Conservation (phyloP, 2,113 vertebrate genomes). For the Numida meleagris region DNA sequence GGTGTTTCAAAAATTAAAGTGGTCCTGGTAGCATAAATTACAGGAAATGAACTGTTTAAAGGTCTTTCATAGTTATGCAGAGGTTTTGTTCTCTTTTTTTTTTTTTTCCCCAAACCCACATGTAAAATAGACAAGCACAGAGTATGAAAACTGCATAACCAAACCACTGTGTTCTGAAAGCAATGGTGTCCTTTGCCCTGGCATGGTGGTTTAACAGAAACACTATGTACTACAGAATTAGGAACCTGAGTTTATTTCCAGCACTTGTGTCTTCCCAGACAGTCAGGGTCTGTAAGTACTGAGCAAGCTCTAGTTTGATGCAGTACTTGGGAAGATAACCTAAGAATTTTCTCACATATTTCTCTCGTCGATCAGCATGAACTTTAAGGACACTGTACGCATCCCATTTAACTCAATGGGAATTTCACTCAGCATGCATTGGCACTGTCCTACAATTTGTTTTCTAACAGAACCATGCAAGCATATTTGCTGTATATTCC, state of each 20-base stretch:
- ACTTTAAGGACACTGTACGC: not conserved
- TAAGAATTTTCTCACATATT: conserved; percentile 29
- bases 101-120: not conserved
- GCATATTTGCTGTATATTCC: not conserved
- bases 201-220: not conserved
- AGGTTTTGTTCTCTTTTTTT: not conserved
- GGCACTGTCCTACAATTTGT: not conserved
- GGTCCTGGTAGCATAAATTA: not conserved
- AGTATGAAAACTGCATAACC: not conserved
- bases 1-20: not conserved
- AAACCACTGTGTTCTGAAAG: not conserved
- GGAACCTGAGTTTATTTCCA: not conserved
- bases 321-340: conserved; percentile 44
- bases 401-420: conserved; percentile 28
- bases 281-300: not conserved
- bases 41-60: not conserved
- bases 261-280: not conserved
- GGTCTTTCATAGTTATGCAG: not conserved
- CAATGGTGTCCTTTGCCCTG: not conserved
- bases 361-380: conserved; percentile 5
- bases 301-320: not conserved
- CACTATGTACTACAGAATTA: not conserved
- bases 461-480: not conserved
- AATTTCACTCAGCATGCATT: conserved; percentile 41
- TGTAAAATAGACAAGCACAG: not conserved